Conservation (phyloP, 2,888 invertebrate species). For the Anoncus sp. region DNA sequence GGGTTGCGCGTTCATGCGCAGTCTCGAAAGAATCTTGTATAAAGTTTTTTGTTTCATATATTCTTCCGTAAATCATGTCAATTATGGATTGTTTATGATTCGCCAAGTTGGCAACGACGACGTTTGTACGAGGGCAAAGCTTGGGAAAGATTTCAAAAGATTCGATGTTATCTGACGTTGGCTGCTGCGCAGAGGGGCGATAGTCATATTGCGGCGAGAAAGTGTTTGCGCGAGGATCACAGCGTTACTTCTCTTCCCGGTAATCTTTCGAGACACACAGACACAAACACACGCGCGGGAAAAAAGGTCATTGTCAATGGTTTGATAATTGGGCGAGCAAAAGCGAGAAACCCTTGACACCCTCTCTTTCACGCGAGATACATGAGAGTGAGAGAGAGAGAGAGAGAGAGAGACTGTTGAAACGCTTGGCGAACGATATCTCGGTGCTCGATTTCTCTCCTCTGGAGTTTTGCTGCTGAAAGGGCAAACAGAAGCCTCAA, state of each 20-base stretch:
- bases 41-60: conserved; percentile 18
- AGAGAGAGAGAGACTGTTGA: conserved; percentile 53
- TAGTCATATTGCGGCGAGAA: conserved; percentile 55
- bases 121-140: background rate
- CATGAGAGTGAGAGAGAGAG: conserved; percentile 44
- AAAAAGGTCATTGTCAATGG: conserved; percentile 76
- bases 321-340: conserved; percentile 81
- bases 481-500: conserved; percentile 48
- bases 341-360: conserved; percentile 75
- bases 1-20: conserved; percentile 9
- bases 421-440: conserved; percentile 56
- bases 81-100: conserved; percentile 82
- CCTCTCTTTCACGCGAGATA: conserved; percentile 68
- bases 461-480: conserved; percentile 52
- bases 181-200: conserved; percentile 36
- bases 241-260: conserved; percentile 24
- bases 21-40: conserved; percentile 14
- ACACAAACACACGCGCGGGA: conserved; percentile 61
- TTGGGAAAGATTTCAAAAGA: conserved; percentile 35
- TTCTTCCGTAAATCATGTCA: conserved; percentile 78
- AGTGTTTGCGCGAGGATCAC: conserved; percentile 18
- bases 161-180: conserved; percentile 54
- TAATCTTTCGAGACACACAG: conserved; percentile 51
- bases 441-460: conserved; percentile 61
- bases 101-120: conserved; percentile 13